These are phyloP conservation scores for Amblyjoppa fuscipennis DNA, from an alignment of 2,888 invertebrate genomes.

Conservation along the genomic window DNA sequence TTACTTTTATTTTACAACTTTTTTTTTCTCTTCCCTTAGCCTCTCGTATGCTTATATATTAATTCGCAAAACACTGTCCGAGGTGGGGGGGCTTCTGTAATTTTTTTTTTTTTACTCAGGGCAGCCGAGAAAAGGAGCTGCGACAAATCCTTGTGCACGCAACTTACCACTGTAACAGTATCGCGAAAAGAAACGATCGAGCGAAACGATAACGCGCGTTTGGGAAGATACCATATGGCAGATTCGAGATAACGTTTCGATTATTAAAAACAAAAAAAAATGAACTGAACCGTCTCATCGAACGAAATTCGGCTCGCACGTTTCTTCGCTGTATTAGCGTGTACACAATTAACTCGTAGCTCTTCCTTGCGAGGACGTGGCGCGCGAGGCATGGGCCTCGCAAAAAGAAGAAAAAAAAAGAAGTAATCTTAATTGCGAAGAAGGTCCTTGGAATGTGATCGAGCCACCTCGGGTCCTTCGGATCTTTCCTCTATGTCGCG, in stretches of 20 bases:
- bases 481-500: slow-evolving; percentile 26
- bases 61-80: slow-evolving; percentile 42
- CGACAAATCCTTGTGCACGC: slow-evolving; percentile 36
- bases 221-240: slow-evolving; percentile 35
- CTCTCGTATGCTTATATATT: slow-evolving; percentile 30
- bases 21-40: slow-evolving; percentile 18
- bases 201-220: slow-evolving; percentile 27
- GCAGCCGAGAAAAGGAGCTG: slow-evolving; percentile 68
- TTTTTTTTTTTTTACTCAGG: slow-evolving; percentile 73
- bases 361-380: slow-evolving; percentile 54
- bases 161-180: slow-evolving; percentile 32
- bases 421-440: slow-evolving; percentile 48
- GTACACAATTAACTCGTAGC: slow-evolving; percentile 58
- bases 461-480: slow-evolving; percentile 52
- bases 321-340: slow-evolving; percentile 39
- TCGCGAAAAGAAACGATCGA: slow-evolving; percentile 36
- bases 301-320: slow-evolving; percentile 33
- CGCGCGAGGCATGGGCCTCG: slow-evolving; percentile 43
- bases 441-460: slow-evolving; percentile 57
- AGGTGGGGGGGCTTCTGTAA: slow-evolving; percentile 60
- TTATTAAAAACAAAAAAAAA: slow-evolving; percentile 13
- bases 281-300: slow-evolving; percentile 31
- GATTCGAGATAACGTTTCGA: slow-evolving; percentile 27
- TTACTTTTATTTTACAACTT: slow-evolving; percentile 42
- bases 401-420: not conserved